Evolutionary conservation across 2,888 invertebrate species (phyloP).

Genomic region (Drosophila neonasuta): DNA sequence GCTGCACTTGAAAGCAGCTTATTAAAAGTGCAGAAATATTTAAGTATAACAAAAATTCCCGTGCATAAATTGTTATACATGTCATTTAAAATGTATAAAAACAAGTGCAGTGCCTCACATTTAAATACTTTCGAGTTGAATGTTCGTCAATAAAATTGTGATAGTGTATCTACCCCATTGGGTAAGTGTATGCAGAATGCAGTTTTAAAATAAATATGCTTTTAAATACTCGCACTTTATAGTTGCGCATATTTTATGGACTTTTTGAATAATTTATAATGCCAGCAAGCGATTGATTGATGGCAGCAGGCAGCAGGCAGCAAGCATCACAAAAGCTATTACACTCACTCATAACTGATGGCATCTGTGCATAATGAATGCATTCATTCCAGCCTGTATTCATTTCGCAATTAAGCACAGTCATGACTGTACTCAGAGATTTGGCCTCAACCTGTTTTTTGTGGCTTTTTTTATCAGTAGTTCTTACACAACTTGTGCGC

Average conservation of each 20-base stretch:
- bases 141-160: not conserved
- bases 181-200: not conserved
- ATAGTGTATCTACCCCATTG: not conserved
- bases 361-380: constrained; percentile 56
- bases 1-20: not conserved
- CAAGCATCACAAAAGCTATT: constrained; percentile 13
- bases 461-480: constrained; percentile 16
- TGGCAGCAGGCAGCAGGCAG: constrained; percentile 35
- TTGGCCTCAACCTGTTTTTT: not conserved
- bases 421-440: constrained; percentile 2
- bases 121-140: not conserved
- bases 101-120: not conserved
- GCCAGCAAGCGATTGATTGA: constrained; percentile 46
- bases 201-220: constrained; percentile 17
- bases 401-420: constrained; percentile 52
- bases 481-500: constrained; percentile 11
- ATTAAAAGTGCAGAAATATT: not conserved
- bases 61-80: not conserved
- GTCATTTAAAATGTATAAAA: not conserved
- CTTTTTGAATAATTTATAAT: constrained; percentile 56
- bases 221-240: constrained; percentile 42
- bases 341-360: constrained; percentile 56
- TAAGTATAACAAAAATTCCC: not conserved
- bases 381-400: constrained; percentile 53
- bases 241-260: constrained; percentile 41